These are phyloP conservation scores for Melolontha melolontha DNA, from an alignment of 2,888 invertebrate genomes.

Conservation along the genomic window DNA sequence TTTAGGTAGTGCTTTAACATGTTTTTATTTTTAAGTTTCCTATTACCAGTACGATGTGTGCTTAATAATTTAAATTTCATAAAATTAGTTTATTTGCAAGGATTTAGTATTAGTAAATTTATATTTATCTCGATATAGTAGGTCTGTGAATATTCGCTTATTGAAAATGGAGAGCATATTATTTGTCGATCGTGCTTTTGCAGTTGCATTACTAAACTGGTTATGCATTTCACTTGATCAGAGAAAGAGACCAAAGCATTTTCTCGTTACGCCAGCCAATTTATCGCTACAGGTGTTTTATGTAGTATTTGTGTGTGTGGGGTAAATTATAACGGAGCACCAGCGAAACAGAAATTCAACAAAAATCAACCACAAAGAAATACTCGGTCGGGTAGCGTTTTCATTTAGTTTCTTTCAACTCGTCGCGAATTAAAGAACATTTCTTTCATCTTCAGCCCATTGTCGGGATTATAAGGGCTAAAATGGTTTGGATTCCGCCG, in stretches of 20 bases:
- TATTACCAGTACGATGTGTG: too few species aligned
- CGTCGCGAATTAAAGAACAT: slow-evolving; percentile 4
- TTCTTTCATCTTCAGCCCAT: neutral
- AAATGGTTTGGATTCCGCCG: slow-evolving; percentile 69
- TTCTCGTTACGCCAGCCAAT: slow-evolving; percentile 26
- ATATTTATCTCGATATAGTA: too few species aligned
- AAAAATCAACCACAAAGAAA: slow-evolving; percentile 18
- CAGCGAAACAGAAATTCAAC: slow-evolving; percentile 2
- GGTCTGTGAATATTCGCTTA: too few species aligned
- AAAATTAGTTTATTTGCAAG: too few species aligned
- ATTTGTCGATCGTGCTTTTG: neutral
- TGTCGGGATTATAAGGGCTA: slow-evolving; percentile 6
- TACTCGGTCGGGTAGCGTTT: slow-evolving; percentile 10
- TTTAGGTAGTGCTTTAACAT: too few species aligned
- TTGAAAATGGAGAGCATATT: neutral
- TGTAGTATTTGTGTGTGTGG: slow-evolving; percentile 13
- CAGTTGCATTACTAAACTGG: slow-evolving; percentile 14
- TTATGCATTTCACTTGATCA: slow-evolving; percentile 24
- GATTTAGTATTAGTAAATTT: too few species aligned
- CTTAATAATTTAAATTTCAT: too few species aligned
- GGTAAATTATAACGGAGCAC: slow-evolving; percentile 14
- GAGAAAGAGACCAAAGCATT: slow-evolving; percentile 15
- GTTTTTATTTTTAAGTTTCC: too few species aligned
- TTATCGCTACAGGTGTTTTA: slow-evolving; percentile 17
- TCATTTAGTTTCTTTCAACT: slow-evolving; percentile 14